phyloP scores from a whole-genome alignment of 2,888 invertebrate genomes.

The Orthosia cruda region DNA sequence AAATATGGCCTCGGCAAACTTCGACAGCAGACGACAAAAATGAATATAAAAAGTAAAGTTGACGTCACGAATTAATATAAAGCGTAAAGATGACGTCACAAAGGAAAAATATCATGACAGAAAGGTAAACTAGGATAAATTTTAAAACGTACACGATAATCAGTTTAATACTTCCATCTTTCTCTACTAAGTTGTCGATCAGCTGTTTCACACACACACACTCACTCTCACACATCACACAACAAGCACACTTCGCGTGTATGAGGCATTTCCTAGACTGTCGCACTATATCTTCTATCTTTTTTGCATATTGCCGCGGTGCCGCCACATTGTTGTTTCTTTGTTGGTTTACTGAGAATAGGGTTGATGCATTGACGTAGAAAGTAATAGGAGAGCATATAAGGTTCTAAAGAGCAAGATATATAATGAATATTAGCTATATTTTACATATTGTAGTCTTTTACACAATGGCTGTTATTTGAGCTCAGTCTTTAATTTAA shows the following conservation, averaged over 20 bases:
- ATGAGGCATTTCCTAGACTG: conserved; percentile 57
- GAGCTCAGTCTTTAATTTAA: neutral
- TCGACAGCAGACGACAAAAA: neutral
- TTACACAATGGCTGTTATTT: neutral
- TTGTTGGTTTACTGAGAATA: conserved; percentile 49
- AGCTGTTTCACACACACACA: conserved; percentile 46
- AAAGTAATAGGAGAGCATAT: conserved; percentile 31
- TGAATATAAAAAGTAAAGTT: neutral
- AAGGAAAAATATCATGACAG: conserved; percentile 15
- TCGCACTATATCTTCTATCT: conserved; percentile 52
- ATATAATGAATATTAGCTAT: no score
- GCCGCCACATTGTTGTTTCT: conserved; percentile 52
- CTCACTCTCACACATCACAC: neutral
- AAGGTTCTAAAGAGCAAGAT: neutral
- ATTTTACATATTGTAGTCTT: neutral
- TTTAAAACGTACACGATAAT: neutral
- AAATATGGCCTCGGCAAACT: conserved; percentile 3
- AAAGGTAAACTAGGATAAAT: conserved; percentile 1
- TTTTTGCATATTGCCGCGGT: conserved; percentile 63
- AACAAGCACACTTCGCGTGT: conserved; percentile 60
- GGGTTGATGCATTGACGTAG: conserved; percentile 37
- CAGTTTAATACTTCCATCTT: conserved; percentile 37
- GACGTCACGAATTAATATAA: conserved; percentile 21
- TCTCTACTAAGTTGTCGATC: conserved; percentile 45
- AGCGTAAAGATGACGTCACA: conserved; percentile 13